These are phyloP conservation scores for Rhegmatorhina hoffmannsi DNA, from an alignment of 2,113 vertebrate genomes.

Conservation along the genomic window DNA sequence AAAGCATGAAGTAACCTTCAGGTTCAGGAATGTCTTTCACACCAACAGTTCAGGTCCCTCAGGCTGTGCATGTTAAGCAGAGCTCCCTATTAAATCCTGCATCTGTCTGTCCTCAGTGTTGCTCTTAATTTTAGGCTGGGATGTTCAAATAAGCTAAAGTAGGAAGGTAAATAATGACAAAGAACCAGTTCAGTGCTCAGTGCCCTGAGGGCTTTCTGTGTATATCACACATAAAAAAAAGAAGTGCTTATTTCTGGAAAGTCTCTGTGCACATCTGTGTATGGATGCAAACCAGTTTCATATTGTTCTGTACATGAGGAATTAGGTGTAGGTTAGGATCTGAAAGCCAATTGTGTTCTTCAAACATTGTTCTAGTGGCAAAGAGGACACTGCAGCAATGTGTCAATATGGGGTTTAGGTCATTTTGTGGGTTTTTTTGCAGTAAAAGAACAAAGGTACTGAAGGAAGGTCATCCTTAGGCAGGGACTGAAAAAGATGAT, in stretches of 20 bases:
- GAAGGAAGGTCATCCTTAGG: not conserved
- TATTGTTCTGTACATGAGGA: not conserved
- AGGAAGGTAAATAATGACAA: not conserved
- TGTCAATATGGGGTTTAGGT: not conserved
- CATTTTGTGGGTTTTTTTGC: not conserved
- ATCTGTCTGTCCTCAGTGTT: not conserved
- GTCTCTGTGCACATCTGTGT: accelerated
- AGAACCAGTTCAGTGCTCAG: not conserved
- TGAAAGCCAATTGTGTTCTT: not conserved
- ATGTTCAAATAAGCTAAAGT: not conserved
- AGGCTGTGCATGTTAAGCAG: not conserved
- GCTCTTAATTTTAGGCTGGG: not conserved
- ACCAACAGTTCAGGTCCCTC: not conserved
- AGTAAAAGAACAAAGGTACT: not conserved
- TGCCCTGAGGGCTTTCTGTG: not conserved
- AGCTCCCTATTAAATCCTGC: not conserved
- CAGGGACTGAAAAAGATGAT: not conserved
- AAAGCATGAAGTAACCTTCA: not conserved
- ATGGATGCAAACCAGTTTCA: not conserved
- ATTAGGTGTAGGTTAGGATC: not conserved
- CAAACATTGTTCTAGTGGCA: not conserved
- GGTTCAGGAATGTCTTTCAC: not conserved
- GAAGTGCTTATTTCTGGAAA: not conserved
- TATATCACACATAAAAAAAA: not conserved
- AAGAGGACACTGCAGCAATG: not conserved